These are phyloP conservation scores for Melitaea cinxia DNA, from an alignment of 1,140 invertebrate genomes.

Conservation along the genomic window DNA sequence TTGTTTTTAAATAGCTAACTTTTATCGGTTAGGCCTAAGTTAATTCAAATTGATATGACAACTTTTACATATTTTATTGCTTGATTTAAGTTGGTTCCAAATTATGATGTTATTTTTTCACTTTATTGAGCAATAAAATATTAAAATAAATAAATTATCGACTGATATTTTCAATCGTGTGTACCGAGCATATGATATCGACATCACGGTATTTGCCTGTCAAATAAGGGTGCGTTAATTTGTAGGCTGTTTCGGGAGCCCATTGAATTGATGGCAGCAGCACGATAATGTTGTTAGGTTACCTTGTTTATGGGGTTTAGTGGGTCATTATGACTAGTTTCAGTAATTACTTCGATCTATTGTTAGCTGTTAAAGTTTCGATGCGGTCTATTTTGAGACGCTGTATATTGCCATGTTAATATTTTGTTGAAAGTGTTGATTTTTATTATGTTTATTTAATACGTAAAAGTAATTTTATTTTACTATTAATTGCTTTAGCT, in stretches of 20 bases:
- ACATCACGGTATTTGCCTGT: conserved; percentile 49
- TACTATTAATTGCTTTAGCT: no score
- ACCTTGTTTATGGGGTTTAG: conserved; percentile 33
- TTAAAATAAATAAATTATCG: neutral
- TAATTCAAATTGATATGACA: no score
- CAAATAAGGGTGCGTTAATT: conserved; percentile 66
- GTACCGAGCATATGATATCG: conserved; percentile 31
- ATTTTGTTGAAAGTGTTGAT: no score
- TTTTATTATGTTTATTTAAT: no score
- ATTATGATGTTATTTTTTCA: no score
- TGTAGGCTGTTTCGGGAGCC: conserved; percentile 51
- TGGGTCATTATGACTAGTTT: conserved; percentile 28
- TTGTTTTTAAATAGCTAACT: no score
- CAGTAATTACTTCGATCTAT: conserved; percentile 12
- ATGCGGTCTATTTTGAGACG: neutral
- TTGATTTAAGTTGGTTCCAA: no score
- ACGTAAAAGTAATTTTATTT: no score
- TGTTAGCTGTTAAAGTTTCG: conserved; percentile 3
- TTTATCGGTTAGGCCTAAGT: no score
- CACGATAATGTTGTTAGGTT: conserved; percentile 25
- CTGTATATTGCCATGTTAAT: neutral
- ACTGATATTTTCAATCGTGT: neutral
- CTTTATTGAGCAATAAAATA: neutral
- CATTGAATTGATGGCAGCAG: conserved; percentile 25
- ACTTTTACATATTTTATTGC: no score